These are phyloP conservation scores for Artibeus jamaicensis DNA, from an alignment of 2,797 vertebrate species.

Conservation along the genomic window DNA sequence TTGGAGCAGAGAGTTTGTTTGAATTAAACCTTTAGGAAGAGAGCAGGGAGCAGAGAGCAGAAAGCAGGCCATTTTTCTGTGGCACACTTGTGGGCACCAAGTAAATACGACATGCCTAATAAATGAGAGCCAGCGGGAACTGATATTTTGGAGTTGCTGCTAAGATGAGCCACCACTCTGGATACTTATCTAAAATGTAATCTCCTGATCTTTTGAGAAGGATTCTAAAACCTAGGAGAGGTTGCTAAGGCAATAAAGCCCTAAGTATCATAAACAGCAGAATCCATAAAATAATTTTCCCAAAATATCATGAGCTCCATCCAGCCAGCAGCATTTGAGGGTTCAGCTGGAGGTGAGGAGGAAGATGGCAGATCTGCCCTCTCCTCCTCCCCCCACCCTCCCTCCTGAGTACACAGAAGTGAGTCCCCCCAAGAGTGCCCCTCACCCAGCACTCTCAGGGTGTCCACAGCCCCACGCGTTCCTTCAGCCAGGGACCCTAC, in stretches of 20 bases:
- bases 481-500: not conserved
- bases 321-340: not conserved
- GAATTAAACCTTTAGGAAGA: not conserved
- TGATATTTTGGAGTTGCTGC: constrained; percentile 28
- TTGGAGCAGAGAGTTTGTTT: not conserved
- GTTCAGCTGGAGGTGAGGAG: not conserved
- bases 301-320: constrained; percentile 53
- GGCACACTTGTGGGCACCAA: not conserved
- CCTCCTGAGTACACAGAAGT: not conserved
- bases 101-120: not conserved
- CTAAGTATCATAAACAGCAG: constrained; percentile 61
- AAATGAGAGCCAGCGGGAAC: not conserved
- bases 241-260: constrained; percentile 72
- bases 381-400: not conserved
- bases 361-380: not conserved
- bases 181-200: constrained; percentile 59
- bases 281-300: constrained; percentile 56
- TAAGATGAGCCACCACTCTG: constrained; percentile 39
- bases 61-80: constrained; percentile 4
- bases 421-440: not conserved
- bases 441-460: not conserved
- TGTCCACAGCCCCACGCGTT: not conserved
- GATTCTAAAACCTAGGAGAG: constrained; percentile 58
- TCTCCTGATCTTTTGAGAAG: constrained; percentile 49
- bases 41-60: not conserved